Base-by-base conservation (phyloP, 1,140 invertebrate species). In the Drosophila asahinai region DNA sequence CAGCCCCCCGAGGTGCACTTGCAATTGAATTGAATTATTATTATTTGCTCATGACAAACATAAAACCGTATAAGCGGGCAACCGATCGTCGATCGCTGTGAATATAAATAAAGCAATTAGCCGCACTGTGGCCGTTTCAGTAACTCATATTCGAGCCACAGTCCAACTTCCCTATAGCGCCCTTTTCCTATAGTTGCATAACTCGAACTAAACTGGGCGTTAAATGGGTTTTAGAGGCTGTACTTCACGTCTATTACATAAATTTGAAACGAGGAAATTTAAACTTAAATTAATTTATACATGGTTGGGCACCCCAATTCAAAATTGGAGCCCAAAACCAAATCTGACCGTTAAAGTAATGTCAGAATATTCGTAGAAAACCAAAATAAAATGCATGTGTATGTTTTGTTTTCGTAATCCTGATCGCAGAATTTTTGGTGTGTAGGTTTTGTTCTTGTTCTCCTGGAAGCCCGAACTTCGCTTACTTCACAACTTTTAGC, bases 41-140 rank as follows among this genome's bases (percentile, higher is more conserved):
- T 36, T 36, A 80, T 55, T 66, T 74, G 54, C 48, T 58, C 49
- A 49, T 72, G 71, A 61, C 33, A 67, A 62, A 43, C 47, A 63
- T 54, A 59, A 73, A 73, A 27, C 61, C 42, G 61, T 63, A 67
- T 54, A 67, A 49, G 25, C 49, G 40, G 47, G 11, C 74, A 52
- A 22, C 8, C 27, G 17, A 64, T 64, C 14, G 43, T 38, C 55
- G n/a, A 55, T 59, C 17, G 80, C 7, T 48, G 54, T 77, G 80
- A 65, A 83, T 89, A 80, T 75, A 55, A 87, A 89, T 87, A 60
- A 68, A 72, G 68, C 73, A 84, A 87, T 87, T 87, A 89, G 51
- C 75, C 57, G 57, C 45, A 8, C 47, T 49, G 62, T 68, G 68
- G 43, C 51, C 66, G 47, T 33, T 48, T 36, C n/a, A 71, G 25